phyloP scores from a whole-genome alignment of 2,797 vertebrate species.

The Echeneis naucrates region DNA sequence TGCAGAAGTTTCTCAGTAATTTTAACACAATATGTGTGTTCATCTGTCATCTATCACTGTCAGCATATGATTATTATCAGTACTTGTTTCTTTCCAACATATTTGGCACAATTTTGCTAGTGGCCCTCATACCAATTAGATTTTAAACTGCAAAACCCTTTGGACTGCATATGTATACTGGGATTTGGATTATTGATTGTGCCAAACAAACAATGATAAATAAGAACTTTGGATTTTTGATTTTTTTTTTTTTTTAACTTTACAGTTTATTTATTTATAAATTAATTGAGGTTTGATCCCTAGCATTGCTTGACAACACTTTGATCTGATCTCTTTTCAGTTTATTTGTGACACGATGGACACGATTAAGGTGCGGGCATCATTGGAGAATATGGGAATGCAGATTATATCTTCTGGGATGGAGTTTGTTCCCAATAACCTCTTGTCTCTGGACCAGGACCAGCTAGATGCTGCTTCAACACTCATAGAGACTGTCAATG shows the following conservation, averaged over 20 bases:
- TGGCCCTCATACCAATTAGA: too few relatives aligned
- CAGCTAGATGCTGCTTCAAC: slow-evolving; percentile 82
- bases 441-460: slow-evolving; percentile 72
- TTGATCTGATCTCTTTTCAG: slow-evolving; percentile 69
- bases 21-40: neutral
- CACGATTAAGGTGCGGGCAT: slow-evolving; percentile 80
- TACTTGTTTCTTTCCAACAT: neutral
- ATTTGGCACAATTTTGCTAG: too few relatives aligned
- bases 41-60: neutral
- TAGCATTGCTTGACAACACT: neutral
- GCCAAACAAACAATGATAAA: neutral
- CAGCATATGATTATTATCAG: neutral
- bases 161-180: neutral
- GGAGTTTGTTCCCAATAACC: slow-evolving; percentile 85
- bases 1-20: neutral
- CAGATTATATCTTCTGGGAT: slow-evolving; percentile 77
- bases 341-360: slow-evolving; percentile 87
- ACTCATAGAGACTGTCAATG: slow-evolving; percentile 85
- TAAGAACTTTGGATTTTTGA: neutral
- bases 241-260: neutral
- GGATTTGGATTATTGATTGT: neutral
- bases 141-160: neutral
- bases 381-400: slow-evolving; percentile 84
- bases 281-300: neutral
- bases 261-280: neutral